Evolutionary conservation across 2,113 vertebrate species (phyloP).

Genomic region (Paraplagusia blochii): DNA sequence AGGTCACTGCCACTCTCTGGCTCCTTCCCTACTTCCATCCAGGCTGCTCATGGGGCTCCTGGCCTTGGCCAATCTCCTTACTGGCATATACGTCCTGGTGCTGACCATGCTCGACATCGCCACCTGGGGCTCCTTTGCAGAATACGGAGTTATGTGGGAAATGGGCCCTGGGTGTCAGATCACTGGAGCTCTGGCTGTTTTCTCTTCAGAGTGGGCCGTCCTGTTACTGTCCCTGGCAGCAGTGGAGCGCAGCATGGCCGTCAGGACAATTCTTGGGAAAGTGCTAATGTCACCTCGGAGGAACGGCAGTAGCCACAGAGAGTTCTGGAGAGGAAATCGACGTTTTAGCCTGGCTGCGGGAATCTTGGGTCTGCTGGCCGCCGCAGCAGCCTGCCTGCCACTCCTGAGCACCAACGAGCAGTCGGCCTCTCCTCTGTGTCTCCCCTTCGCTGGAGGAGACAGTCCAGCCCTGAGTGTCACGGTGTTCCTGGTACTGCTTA

Average conservation of each 20-base stretch:
- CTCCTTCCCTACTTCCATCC: constrained; percentile 73
- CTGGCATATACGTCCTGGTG: constrained; percentile 87
- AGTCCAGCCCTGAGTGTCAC: constrained; percentile 86
- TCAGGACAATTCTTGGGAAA: constrained; percentile 82
- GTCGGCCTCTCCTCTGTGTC: constrained; percentile 87
- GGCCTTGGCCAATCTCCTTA: constrained; percentile 89
- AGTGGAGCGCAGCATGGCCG: constrained; percentile 87
- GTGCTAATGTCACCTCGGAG: constrained; percentile 59
- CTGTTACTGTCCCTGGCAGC: constrained; percentile 87
- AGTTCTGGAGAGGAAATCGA: constrained; percentile 62
- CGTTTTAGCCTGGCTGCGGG: constrained; percentile 79
- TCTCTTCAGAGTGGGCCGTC: constrained; percentile 91
- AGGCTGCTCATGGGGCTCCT: constrained; percentile 88
- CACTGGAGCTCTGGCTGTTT: constrained; percentile 88
- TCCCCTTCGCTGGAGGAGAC: constrained; percentile 90
- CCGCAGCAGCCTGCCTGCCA: constrained; percentile 82
- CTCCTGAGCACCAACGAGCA: constrained; percentile 79
- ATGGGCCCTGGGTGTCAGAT: constrained; percentile 87
- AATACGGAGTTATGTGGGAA: constrained; percentile 96
- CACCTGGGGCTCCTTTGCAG: constrained; percentile 92
- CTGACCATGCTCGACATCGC: constrained; percentile 86
- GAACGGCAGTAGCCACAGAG: constrained; percentile 47
- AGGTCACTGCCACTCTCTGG: constrained; percentile 34
- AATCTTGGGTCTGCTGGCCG: constrained; percentile 79
- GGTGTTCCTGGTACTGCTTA: constrained; percentile 88